Percentiles rank a stretch among this genome's conserved stretches.
Conservation (phyloP, 1,140 invertebrate genomes). For the Dysdera silvatica region DNA sequence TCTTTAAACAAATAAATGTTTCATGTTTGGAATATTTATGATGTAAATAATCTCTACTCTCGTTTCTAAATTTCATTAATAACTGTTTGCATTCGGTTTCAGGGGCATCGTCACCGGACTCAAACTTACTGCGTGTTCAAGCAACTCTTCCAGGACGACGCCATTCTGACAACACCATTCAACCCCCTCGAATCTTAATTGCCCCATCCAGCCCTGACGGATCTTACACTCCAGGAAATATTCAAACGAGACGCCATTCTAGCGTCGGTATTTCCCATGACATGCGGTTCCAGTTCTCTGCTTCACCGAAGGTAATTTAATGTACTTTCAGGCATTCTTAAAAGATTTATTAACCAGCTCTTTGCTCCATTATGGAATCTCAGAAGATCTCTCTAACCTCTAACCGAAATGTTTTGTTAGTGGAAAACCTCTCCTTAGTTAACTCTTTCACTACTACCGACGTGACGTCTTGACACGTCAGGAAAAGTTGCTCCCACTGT, state of each 20-base stretch:
- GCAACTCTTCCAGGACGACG: slow-evolving; percentile 66
- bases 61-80: no score
- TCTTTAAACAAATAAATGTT: no score
- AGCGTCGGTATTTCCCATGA: slow-evolving; percentile 29
- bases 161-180: slow-evolving; percentile 78
- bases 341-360: neutral
- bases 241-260: slow-evolving; percentile 33
- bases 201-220: slow-evolving; percentile 32
- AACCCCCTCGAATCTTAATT: slow-evolving; percentile 61
- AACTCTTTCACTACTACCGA: no score
- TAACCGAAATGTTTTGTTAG: no score
- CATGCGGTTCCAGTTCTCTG: slow-evolving; percentile 19
- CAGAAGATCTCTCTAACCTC: no score
- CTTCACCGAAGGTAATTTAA: slow-evolving; percentile 3
- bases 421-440: no score
- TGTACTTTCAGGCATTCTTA: neutral
- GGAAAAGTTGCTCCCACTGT: no score
- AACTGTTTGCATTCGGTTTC: slow-evolving; percentile 13
- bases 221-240: slow-evolving; percentile 21
- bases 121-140: slow-evolving; percentile 73
- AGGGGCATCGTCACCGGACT: slow-evolving; percentile 66
- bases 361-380: neutral
- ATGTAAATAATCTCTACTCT: no score
- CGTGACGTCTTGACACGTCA: no score
- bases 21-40: no score